Conservation (phyloP, 2,113 vertebrate species). For the Eurystomus gularis region DNA sequence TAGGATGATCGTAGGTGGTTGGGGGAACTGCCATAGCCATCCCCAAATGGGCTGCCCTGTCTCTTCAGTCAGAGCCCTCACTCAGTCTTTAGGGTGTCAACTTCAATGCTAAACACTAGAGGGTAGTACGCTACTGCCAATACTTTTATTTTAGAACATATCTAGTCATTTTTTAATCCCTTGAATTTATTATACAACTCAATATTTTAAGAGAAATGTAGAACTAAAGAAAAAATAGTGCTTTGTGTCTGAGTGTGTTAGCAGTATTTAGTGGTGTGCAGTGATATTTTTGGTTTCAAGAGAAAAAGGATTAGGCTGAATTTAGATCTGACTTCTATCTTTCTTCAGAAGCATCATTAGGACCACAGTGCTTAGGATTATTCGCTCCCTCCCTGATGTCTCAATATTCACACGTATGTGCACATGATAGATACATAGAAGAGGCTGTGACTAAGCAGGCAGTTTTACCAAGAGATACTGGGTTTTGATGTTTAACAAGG, state of each 20-base stretch:
- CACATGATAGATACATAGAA: neutral
- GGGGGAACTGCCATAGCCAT: neutral
- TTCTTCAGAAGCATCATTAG: neutral
- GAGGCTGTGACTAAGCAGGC: neutral
- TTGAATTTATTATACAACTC: neutral
- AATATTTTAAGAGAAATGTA: neutral
- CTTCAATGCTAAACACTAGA: constrained; percentile 27
- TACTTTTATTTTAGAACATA: neutral
- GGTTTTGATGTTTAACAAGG: neutral
- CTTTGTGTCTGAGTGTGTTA: neutral
- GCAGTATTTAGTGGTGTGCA: neutral
- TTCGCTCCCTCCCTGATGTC: neutral
- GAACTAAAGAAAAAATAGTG: neutral
- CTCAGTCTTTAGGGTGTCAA: neutral
- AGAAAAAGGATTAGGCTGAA: neutral
- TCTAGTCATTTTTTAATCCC: neutral
- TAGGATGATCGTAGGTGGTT: neutral
- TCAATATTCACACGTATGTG: neutral
- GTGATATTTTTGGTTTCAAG: neutral
- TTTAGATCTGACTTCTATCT: neutral
- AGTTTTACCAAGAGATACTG: neutral
- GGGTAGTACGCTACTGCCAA: constrained; percentile 14
- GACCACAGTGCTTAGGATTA: neutral
- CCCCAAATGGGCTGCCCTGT: neutral
- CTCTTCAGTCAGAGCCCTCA: neutral